Evolutionary conservation across 1,140 invertebrate genomes (phyloP).

Genomic region (Ceratina japonica): DNA sequence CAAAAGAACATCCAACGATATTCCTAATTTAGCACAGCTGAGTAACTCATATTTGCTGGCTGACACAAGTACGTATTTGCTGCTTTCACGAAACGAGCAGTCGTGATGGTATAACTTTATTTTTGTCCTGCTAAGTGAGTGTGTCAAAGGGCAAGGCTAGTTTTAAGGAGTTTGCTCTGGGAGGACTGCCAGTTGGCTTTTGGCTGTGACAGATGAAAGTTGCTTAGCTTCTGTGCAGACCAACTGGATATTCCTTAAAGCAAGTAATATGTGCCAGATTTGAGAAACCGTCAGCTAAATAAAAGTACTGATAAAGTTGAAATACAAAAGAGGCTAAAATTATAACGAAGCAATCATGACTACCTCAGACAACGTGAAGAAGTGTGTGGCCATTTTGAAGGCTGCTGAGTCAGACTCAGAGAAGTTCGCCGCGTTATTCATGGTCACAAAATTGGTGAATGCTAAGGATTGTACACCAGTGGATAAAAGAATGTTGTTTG

Average conservation of each 20-base stretch:
- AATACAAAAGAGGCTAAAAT: not conserved
- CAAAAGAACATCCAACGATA: not conserved
- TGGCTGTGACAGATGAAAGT: constrained; percentile 47
- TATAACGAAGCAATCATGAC: constrained; percentile 56
- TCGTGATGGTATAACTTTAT: constrained; percentile 58
- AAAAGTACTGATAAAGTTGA: not conserved
- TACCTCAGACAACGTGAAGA: constrained; percentile 88
- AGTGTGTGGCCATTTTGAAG: constrained; percentile 89
- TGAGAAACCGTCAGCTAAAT: not conserved
- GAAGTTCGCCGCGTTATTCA: constrained; percentile 93
- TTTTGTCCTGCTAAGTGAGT: constrained; percentile 67
- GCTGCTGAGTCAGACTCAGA: constrained; percentile 91
- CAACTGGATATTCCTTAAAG: too few species aligned
- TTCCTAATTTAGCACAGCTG: not conserved
- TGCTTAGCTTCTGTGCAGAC: not conserved
- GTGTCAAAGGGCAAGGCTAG: constrained; percentile 79
- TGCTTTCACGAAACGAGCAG: constrained; percentile 20
- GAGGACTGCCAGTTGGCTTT: constrained; percentile 76
- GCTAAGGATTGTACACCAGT: constrained; percentile 86
- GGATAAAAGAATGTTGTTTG: constrained; percentile 89
- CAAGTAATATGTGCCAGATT: not conserved
- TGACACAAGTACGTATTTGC: not conserved
- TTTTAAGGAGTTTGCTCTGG: constrained; percentile 56
- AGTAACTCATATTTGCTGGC: constrained; percentile 53
- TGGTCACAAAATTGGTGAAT: constrained; percentile 93